These are phyloP conservation scores for Ophion ventricosus DNA, from an alignment of 2,888 invertebrate genomes.

Conservation along the genomic window DNA sequence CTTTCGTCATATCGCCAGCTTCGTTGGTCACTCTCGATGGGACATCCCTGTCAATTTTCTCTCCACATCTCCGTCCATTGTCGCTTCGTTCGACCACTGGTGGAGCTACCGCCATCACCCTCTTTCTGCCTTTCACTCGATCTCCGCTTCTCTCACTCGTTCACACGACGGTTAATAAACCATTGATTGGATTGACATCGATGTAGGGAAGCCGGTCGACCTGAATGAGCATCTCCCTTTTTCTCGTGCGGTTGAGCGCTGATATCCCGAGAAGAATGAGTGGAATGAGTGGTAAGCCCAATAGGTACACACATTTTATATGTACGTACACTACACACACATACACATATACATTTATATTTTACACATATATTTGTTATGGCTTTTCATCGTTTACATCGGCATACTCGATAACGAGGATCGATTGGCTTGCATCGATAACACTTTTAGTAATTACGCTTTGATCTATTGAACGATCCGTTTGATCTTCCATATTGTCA, in stretches of 20 bases:
- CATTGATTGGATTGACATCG: conserved; percentile 82
- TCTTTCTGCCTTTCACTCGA: conserved; percentile 61
- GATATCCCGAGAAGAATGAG: conserved; percentile 48
- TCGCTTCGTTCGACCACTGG: conserved; percentile 54
- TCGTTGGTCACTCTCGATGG: conserved; percentile 61
- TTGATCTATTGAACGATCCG: conserved; percentile 9
- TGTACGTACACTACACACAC: background rate
- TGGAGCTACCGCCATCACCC: conserved; percentile 54
- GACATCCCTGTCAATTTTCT: conserved; percentile 70
- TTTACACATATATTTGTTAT: conserved; percentile 30
- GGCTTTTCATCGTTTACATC: conserved; percentile 53
- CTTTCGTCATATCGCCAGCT: conserved; percentile 57
- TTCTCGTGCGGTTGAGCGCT: conserved; percentile 38
- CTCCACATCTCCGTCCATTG: conserved; percentile 52
- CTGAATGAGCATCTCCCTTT: conserved; percentile 75
- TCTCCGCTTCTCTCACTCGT: conserved; percentile 70
- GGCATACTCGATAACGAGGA: conserved; percentile 56
- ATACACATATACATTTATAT: background rate
- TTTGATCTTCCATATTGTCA: conserved; percentile 43
- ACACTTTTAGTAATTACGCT: conserved; percentile 1
- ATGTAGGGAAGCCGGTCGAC: conserved; percentile 76
- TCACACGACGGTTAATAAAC: conserved; percentile 81
- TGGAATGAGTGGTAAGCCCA: conserved; percentile 29
- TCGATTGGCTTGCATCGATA: conserved; percentile 45
- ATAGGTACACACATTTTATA: conserved; percentile 11